Evolutionary conservation across 2,797 vertebrate genomes (phyloP).

Genomic region (Eospalax fontanierii): DNA sequence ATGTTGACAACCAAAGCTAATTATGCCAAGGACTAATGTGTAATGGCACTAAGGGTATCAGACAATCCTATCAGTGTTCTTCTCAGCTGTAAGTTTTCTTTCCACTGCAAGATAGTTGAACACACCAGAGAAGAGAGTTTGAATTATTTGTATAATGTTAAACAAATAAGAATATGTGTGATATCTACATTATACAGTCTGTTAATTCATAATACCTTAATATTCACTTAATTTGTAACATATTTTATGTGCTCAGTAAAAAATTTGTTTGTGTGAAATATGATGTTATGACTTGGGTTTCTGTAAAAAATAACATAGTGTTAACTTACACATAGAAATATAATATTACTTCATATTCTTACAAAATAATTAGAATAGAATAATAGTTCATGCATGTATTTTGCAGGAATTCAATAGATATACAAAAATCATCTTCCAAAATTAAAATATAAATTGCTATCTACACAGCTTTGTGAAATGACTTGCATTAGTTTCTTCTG

Average conservation of each 20-base stretch:
- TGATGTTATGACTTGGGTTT: slow-evolving; percentile 21
- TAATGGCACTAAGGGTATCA: neutral
- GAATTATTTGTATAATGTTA: slow-evolving; percentile 30
- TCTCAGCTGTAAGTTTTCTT: neutral
- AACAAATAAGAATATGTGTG: neutral
- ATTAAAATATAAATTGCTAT: neutral
- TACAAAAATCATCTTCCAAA: neutral
- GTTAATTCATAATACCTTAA: neutral
- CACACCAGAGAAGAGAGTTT: neutral
- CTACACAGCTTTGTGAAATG: neutral
- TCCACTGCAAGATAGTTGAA: neutral
- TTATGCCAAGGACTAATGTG: no score
- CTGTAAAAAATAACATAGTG: neutral
- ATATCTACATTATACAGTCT: neutral
- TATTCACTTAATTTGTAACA: slow-evolving; percentile 12
- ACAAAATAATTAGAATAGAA: slow-evolving; percentile 10
- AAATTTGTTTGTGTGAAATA: neutral
- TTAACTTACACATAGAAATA: slow-evolving; percentile 1
- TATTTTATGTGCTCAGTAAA: neutral
- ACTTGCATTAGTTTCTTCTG: neutral
- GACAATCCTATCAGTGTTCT: neutral
- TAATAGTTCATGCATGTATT: no score
- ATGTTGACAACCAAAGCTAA: no score
- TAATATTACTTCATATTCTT: neutral
- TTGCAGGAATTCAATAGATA: neutral